phyloP scores from a whole-genome alignment of 2,797 vertebrate genomes.

The Nannoperca australis region DNA sequence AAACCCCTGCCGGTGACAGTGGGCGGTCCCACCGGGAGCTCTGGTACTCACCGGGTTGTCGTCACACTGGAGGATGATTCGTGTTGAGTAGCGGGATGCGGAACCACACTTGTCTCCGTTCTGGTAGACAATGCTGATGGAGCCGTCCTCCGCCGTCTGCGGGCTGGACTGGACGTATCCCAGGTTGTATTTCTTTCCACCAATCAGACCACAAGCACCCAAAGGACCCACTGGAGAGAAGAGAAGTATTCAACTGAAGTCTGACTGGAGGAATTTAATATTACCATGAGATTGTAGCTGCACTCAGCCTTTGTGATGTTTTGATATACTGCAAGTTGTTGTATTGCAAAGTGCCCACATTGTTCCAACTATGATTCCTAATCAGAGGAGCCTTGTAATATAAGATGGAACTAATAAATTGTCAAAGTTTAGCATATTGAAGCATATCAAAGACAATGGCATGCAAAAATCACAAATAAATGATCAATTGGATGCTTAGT shows the following conservation, averaged over 20 bases:
- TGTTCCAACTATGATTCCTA: neutral
- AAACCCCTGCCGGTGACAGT: neutral
- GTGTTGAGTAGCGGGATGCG: slow-evolving; percentile 88
- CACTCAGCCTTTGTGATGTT: neutral
- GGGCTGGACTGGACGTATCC: slow-evolving; percentile 93
- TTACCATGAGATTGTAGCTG: neutral
- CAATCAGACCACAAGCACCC: slow-evolving; percentile 88
- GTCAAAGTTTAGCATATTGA: neutral
- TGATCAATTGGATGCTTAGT: neutral
- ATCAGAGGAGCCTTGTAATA: neutral
- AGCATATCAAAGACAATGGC: neutral
- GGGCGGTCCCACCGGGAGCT: too few species aligned
- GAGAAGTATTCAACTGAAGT: neutral
- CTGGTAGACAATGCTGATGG: slow-evolving; percentile 91
- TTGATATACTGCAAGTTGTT: neutral
- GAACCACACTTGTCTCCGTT: slow-evolving; percentile 89
- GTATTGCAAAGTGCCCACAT: too few species aligned
- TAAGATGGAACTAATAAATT: neutral
- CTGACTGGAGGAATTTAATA: neutral
- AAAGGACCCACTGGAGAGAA: slow-evolving; percentile 86
- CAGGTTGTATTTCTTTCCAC: slow-evolving; percentile 84
- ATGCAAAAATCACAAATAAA: neutral
- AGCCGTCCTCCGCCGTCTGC: slow-evolving; percentile 88
- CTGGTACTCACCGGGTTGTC: too few species aligned
- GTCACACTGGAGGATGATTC: slow-evolving; percentile 87